Evolutionary conservation across 2,797 vertebrate genomes (phyloP).

Genomic region (Dendrocincla tyrannina): DNA sequence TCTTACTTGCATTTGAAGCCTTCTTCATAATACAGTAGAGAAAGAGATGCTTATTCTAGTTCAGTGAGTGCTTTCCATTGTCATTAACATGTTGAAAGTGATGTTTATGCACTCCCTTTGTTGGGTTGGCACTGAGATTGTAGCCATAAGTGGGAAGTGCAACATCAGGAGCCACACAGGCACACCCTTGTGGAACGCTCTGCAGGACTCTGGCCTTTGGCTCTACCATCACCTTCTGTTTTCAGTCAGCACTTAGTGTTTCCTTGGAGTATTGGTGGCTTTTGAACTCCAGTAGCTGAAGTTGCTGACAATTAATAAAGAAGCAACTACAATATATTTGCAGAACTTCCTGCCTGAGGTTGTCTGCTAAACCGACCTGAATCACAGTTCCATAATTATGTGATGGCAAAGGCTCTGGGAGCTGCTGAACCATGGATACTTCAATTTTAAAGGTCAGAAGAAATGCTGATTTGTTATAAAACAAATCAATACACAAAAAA

Average conservation of each 20-base stretch:
- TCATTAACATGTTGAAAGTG: neutral
- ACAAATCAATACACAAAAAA: constrained; percentile 48
- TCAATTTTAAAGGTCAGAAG: constrained; percentile 68
- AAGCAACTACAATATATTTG: constrained; percentile 16
- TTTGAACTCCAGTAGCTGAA: neutral
- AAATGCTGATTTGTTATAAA: constrained; percentile 69
- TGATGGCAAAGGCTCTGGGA: constrained; percentile 50
- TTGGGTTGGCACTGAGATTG: neutral
- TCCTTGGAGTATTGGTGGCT: neutral
- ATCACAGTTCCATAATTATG: constrained; percentile 32
- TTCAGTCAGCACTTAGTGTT: neutral
- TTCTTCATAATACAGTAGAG: neutral
- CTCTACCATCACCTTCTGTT: neutral
- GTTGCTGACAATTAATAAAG: constrained; percentile 45
- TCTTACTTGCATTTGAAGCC: neutral
- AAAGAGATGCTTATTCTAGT: neutral
- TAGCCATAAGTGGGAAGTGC: neutral
- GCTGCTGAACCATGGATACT: constrained; percentile 62
- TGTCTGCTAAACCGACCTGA: constrained; percentile 23
- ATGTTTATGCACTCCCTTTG: neutral
- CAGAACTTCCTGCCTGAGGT: constrained; percentile 17
- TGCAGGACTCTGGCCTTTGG: neutral
- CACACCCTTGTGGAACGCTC: neutral
- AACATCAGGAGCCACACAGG: neutral
- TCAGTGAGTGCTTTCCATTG: neutral